Evolutionary conservation across 2,113 vertebrate genomes (phyloP).

Genomic region (Crotophaga sulcirostris): DNA sequence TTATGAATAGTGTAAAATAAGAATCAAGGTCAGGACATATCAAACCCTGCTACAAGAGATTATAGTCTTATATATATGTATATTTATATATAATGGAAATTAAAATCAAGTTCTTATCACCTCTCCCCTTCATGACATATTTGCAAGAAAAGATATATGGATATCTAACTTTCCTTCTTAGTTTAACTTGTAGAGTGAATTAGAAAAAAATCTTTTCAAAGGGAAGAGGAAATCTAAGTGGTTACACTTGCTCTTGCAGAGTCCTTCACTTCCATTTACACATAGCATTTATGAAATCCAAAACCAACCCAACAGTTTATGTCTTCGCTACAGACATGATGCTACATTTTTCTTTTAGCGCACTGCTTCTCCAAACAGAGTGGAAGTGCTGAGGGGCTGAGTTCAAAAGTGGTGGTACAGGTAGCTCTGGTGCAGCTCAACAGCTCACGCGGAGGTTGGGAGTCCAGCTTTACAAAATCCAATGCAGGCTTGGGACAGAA

Average conservation of each 20-base stretch:
- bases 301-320: not conserved
- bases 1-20: not conserved
- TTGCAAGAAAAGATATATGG: not conserved
- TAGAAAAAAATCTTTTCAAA: not conserved
- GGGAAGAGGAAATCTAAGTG: not conserved
- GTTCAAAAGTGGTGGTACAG: not conserved
- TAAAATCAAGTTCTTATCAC: not conserved
- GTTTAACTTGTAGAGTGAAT: not conserved
- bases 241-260: not conserved
- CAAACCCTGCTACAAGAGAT: not conserved
- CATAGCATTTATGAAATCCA: not conserved
- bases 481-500: not conserved
- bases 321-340: not conserved
- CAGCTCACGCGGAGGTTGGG: accelerated
- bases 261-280: not conserved
- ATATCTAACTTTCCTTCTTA: not conserved
- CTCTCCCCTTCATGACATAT: not conserved
- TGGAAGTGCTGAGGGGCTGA: not conserved
- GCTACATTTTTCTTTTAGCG: not conserved
- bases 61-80: not conserved
- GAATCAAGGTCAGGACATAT: not conserved
- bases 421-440: not conserved
- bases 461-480: not conserved
- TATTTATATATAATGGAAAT: not conserved
- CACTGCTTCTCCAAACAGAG: not conserved